These are phyloP conservation scores for Terebella lapidaria DNA, from an alignment of 2,888 invertebrate species.

Conservation along the genomic window DNA sequence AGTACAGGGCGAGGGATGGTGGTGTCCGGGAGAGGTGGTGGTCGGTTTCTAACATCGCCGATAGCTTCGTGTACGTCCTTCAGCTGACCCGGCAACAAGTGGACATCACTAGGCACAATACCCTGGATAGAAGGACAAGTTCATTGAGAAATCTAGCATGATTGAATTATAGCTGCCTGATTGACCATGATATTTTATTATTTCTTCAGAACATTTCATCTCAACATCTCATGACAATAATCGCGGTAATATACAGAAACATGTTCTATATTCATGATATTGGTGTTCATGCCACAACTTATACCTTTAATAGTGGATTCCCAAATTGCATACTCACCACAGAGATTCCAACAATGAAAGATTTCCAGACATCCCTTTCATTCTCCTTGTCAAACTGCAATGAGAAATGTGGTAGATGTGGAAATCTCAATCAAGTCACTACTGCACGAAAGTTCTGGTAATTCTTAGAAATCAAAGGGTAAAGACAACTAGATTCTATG, in stretches of 20 bases:
- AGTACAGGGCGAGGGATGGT: background rate
- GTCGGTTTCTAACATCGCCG: slow-evolving; percentile 16
- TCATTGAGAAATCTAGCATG: background rate
- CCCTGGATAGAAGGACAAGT: slow-evolving; percentile 14
- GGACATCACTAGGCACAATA: slow-evolving; percentile 21
- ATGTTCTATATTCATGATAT: too few relatives aligned
- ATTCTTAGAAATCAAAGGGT: too few relatives aligned
- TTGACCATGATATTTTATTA: too few relatives aligned
- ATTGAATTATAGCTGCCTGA: background rate
- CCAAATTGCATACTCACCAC: slow-evolving; percentile 18
- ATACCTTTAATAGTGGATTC: too few relatives aligned
- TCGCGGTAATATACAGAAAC: too few relatives aligned
- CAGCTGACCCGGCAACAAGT: slow-evolving; percentile 25
- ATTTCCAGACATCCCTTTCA: slow-evolving; percentile 26
- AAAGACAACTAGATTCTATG: too few relatives aligned
- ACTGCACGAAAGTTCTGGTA: too few relatives aligned
- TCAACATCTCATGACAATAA: too few relatives aligned
- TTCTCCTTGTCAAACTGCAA: slow-evolving; percentile 25
- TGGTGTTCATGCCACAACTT: too few relatives aligned
- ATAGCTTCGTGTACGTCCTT: slow-evolving; percentile 24
- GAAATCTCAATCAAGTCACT: too few relatives aligned
- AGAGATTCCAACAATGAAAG: slow-evolving; percentile 21
- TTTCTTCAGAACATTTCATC: too few relatives aligned
- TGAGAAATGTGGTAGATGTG: too few relatives aligned
- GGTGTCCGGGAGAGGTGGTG: slow-evolving; percentile 21